Percentiles rank a stretch among this genome's conserved stretches.
These are phyloP conservation scores for Pseudeuparius sepicola DNA, from an alignment of 2,888 invertebrate genomes.

Conservation along the genomic window DNA sequence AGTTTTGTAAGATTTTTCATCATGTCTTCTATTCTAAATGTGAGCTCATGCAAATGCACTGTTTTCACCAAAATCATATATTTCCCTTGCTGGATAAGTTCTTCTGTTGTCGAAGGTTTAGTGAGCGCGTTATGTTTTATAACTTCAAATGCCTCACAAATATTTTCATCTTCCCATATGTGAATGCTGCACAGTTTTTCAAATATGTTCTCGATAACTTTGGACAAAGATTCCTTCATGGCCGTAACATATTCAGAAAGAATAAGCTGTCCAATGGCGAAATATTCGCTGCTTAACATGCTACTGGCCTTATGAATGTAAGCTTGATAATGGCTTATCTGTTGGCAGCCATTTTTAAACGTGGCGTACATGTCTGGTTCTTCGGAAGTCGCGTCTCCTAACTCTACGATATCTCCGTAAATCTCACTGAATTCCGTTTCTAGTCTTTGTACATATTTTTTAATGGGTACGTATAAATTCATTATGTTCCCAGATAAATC, in stretches of 20 bases:
- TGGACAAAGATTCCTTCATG: conserved; percentile 48
- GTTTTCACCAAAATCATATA: conserved; percentile 75
- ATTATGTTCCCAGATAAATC: conserved; percentile 45
- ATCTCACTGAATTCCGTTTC: conserved; percentile 48
- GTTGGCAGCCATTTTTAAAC: conserved; percentile 49
- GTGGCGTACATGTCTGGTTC: conserved; percentile 38
- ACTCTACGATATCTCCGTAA: conserved; percentile 14
- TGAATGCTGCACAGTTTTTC: conserved; percentile 52
- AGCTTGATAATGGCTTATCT: conserved; percentile 50
- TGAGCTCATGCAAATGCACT: conserved; percentile 56
- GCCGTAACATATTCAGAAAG: conserved; percentile 54
- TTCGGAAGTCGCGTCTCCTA: conserved; percentile 4
- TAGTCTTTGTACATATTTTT: conserved; percentile 44
- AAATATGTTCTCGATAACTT: conserved; percentile 52
- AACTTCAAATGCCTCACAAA: conserved; percentile 61
- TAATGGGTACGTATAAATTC: conserved; percentile 46
- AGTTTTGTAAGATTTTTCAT: conserved; percentile 57
- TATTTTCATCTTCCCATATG: conserved; percentile 53
- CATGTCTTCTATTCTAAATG: conserved; percentile 58
- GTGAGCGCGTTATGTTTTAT: conserved; percentile 59
- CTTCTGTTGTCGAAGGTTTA: conserved; percentile 68
- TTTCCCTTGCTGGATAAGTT: conserved; percentile 65
- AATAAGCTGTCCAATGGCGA: conserved; percentile 52
- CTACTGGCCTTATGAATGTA: conserved; percentile 51
- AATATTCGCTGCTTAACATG: conserved; percentile 57